These are phyloP conservation scores for Centropyge bicolor DNA, from an alignment of 2,797 vertebrate species.

Conservation along the genomic window DNA sequence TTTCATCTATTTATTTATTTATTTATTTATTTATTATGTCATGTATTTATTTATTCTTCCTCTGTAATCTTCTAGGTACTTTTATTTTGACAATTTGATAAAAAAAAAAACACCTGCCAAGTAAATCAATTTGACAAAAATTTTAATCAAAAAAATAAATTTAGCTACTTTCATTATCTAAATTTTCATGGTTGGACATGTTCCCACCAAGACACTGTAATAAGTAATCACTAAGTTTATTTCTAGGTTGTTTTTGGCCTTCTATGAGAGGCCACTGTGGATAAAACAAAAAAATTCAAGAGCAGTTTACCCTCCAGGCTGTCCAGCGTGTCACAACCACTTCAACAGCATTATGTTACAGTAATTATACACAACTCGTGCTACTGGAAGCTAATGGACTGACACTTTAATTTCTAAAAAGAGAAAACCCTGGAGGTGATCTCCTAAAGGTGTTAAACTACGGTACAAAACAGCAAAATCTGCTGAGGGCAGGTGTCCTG, in stretches of 20 bases:
- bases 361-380: conserved; percentile 13
- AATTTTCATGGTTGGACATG: background rate
- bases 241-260: background rate
- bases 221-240: background rate
- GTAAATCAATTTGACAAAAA: background rate
- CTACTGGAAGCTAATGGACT: conserved; percentile 11
- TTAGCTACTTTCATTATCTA: background rate
- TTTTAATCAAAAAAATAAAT: background rate
- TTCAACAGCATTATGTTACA: conserved; percentile 1
- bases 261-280: background rate
- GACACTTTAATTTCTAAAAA: conserved; percentile 26
- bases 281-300: background rate
- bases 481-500: background rate
- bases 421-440: conserved; percentile 18
- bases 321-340: conserved; percentile 23
- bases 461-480: conserved; percentile 7
- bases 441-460: conserved; percentile 22
- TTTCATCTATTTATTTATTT: background rate
- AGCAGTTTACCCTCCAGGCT: conserved; percentile 5
- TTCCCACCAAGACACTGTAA: background rate
- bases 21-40: background rate
- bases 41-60: background rate
- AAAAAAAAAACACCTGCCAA: background rate
- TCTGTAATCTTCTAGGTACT: background rate
- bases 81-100: background rate